phyloP scores from a whole-genome alignment of 2,797 vertebrate species.

The Scomberomorus guttatus region DNA sequence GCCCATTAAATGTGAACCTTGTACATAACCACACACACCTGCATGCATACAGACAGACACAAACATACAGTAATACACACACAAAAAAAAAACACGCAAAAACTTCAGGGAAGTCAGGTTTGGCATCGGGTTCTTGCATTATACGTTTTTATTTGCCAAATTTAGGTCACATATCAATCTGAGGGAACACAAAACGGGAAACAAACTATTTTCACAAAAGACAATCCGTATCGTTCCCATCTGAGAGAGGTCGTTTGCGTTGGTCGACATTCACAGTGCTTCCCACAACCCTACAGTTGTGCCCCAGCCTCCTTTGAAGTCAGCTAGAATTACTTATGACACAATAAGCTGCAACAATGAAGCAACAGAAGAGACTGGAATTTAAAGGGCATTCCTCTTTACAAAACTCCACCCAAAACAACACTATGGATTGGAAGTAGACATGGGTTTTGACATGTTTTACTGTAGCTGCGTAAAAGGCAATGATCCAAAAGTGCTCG shows the following conservation, averaged over 20 bases:
- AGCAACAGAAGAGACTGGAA: constrained; percentile 71
- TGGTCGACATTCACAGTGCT: constrained; percentile 70
- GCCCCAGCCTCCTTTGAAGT: constrained; percentile 78
- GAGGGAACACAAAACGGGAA: constrained; percentile 66
- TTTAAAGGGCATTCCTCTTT: constrained; percentile 69
- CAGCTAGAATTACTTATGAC: constrained; percentile 84
- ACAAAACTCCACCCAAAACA: constrained; percentile 65
- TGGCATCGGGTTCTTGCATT: constrained; percentile 80
- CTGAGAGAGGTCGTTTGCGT: constrained; percentile 74
- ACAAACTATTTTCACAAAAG: constrained; percentile 60
- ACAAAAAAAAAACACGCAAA: constrained; percentile 37
- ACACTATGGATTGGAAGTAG: constrained; percentile 21
- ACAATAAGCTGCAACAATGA: constrained; percentile 84
- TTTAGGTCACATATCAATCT: constrained; percentile 82
- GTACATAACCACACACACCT: constrained; percentile 53
- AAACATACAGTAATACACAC: constrained; percentile 20
- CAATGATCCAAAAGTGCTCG: background rate
- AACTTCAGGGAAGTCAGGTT: constrained; percentile 80
- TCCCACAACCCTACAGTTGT: constrained; percentile 75
- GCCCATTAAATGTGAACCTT: constrained; percentile 77
- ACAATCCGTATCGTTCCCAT: constrained; percentile 62
- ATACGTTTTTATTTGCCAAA: constrained; percentile 80
- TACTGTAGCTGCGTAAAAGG: background rate
- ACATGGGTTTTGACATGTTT: background rate
- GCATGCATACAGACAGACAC: constrained; percentile 24